phyloP scores from a whole-genome alignment of 2,797 vertebrate genomes.

The Simalia tracyae region DNA sequence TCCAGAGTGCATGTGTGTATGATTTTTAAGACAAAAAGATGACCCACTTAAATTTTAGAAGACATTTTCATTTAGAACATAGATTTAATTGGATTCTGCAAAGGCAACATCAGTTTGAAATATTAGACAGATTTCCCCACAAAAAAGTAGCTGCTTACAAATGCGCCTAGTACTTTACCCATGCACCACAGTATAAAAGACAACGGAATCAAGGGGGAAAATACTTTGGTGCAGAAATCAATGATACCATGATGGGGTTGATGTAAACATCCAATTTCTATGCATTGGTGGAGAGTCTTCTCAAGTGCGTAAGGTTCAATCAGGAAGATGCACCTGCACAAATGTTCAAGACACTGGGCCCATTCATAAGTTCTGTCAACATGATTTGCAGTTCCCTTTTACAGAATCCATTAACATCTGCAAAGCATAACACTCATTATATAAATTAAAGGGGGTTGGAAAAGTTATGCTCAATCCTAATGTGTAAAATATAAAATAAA shows the following conservation, averaged over 20 bases:
- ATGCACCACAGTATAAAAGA: not conserved
- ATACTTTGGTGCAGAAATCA: not conserved
- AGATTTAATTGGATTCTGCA: constrained; percentile 1
- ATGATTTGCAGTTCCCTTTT: not conserved
- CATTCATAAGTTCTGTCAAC: not conserved
- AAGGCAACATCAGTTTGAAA: constrained; percentile 22
- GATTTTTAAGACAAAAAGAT: not conserved
- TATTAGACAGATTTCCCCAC: not conserved
- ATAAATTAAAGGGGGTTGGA: not conserved
- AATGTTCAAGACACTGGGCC: no score
- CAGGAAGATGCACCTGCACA: no score
- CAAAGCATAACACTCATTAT: not conserved
- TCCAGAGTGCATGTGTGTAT: no score
- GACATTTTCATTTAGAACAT: not conserved
- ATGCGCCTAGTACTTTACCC: not conserved
- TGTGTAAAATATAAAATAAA: not conserved
- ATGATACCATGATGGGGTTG: not conserved
- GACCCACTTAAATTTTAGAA: not conserved
- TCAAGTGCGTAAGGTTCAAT: not conserved
- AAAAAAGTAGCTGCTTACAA: rapidly evolving
- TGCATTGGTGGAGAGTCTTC: not conserved
- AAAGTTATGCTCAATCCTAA: not conserved
- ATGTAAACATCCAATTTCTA: not conserved
- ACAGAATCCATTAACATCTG: not conserved
- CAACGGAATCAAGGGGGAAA: not conserved